Evolutionary conservation across 35 echinoderm and acorn worm species (phyloP).

Genomic region (Patiria miniata): DNA sequence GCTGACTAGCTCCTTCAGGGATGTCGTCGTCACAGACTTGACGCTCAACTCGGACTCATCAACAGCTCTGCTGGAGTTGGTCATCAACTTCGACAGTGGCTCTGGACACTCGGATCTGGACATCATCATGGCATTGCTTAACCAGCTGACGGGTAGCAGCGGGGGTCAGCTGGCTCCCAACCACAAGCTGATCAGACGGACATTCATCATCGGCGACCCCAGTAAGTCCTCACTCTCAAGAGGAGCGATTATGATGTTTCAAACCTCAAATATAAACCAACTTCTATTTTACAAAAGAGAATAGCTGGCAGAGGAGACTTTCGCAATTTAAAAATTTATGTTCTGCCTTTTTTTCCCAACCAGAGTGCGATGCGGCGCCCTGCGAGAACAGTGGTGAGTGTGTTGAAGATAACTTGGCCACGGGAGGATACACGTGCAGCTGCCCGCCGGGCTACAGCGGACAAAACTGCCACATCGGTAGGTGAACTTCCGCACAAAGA

Average conservation of each 20-base stretch:
- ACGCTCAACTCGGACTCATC: background rate
- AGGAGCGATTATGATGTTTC: no score
- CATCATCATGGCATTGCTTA: background rate
- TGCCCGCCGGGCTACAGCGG: background rate
- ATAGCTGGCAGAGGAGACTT: no score
- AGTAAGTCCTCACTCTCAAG: background rate
- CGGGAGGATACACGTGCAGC: background rate
- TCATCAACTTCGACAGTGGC: background rate
- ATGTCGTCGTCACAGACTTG: background rate
- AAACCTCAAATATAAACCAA: no score
- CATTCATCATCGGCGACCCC: slow-evolving; percentile 1
- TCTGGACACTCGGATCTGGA: background rate
- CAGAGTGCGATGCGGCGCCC: background rate
- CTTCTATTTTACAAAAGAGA: no score
- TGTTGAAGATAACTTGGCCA: background rate
- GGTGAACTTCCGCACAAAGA: background rate
- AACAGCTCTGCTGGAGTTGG: background rate
- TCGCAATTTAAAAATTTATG: background rate
- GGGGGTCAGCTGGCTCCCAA: slow-evolving; percentile 25
- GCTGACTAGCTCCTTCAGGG: background rate
- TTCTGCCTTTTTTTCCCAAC: background rate
- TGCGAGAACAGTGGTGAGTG: background rate
- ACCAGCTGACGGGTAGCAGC: background rate
- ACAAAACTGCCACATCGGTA: background rate
- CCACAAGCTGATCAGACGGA: slow-evolving; percentile 30